phyloP scores from a whole-genome alignment of 2,113 vertebrate species.

The Plestiodon gilberti region DNA sequence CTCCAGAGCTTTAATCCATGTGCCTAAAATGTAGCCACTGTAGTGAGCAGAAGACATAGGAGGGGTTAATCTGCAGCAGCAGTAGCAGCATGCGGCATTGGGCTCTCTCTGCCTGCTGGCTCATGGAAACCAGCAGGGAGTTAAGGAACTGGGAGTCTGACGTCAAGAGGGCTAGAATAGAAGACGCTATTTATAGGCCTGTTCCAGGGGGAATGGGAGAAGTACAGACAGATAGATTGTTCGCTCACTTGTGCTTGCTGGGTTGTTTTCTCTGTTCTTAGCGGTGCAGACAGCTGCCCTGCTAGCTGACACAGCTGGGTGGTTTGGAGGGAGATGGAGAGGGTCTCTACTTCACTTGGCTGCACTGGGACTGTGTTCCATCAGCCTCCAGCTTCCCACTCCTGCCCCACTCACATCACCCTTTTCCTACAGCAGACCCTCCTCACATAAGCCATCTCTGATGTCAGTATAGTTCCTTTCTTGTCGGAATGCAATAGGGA shows the following conservation, averaged over 20 bases:
- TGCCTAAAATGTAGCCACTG: not conserved
- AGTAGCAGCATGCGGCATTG: not conserved
- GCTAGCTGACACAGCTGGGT: not conserved
- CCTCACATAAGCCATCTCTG: not conserved
- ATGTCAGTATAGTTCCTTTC: not conserved
- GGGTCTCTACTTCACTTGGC: too few relatives aligned
- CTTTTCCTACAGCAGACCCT: too few relatives aligned
- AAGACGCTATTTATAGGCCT: constrained; percentile 43
- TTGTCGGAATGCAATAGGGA: not conserved
- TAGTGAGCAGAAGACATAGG: not conserved
- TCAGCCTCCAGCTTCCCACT: not conserved
- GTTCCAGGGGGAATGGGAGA: constrained; percentile 27
- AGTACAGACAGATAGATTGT: constrained; percentile 16
- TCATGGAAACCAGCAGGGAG: constrained; percentile 18
- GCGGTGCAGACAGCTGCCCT: not conserved
- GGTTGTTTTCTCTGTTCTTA: constrained; percentile 1
- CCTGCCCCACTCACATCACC: too few relatives aligned
- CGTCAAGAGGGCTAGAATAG: constrained; percentile 42
- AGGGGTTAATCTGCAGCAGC: not conserved
- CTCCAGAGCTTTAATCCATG: not conserved
- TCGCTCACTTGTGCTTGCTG: constrained; percentile 9
- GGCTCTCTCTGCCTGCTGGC: not conserved
- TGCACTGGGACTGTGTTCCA: not conserved
- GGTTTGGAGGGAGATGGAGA: not conserved
- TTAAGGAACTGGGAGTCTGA: constrained; percentile 21